Evolutionary conservation across 2,113 vertebrate species (phyloP), one percentile per base, ranked within the genome.

Genomic region (Cyphomyrus discorhynchus): DNA sequence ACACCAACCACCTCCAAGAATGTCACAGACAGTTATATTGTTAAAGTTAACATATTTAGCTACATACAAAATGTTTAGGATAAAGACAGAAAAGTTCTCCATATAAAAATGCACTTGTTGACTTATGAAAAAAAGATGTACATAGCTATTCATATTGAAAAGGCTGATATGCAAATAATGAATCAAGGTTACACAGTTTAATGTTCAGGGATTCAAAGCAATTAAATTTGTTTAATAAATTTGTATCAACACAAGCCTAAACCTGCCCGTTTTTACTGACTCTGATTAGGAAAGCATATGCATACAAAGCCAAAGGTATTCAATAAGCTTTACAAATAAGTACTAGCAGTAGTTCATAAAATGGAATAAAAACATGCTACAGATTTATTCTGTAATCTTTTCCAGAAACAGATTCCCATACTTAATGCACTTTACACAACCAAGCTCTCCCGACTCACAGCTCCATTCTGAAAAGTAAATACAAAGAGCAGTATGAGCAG

Each of bases 371-470:
- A 80, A 42, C 35, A 42, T 39, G 17, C 31, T 80, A 42, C 74
- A 80, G 74, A 42, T 19, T 42, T 4, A 80, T 42, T 80, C 74
- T 42, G 35, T 80, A 80, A 80, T 80, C 15, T 42, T 39, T 77
- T 15, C 27, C 31, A 77, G 70, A 39, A 46, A 46, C 5, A 9
- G 35, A 84, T 46, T 46, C 42, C 82, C 21, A 84, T n/a, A 46
- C 45, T 47, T 84, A 24, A 53, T 24, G n/a, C 46, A 17, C 7
- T 27, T 96, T 91, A 98, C 91, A 98, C 97, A 88, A 98, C 96
- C 91, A 98, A 93, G 93, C 97, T 98, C 92, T 98, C 97, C 2
- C 97, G 95, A 91, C 97, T 98, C 92, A 97, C 96, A 19, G 96
- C 97, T 93, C 97, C 95, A 87, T 97, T 97, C 97, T 98, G 96